Base-by-base conservation (phyloP, 2,888 invertebrate species). In the Chymomyza procnemis region DNA sequence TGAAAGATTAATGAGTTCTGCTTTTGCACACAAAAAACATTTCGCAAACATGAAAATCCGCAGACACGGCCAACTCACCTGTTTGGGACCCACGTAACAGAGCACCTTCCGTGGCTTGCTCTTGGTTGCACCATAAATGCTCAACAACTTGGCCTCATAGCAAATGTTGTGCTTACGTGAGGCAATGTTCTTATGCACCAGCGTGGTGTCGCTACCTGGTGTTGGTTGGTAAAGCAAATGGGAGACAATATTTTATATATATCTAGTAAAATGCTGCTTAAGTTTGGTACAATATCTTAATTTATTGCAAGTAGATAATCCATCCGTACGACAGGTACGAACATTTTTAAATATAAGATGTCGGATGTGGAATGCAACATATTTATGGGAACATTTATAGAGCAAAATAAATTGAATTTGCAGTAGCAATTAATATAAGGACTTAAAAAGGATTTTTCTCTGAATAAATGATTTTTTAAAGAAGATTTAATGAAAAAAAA, bases 11-110 rank as follows among this genome's bases (percentile, higher is more conserved):
- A 76, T 18, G 90, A 90, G 79, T 90, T 90, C 90, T 90, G 74
- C 61, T 76, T 69, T 76, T 76, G 69, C 57, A 54, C 54, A 77
- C 81, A 79, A 63, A 70, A 74, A 63, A 74, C 73, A 85, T 77
- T 75, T 76, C 71, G 55, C 71, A 50, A 21, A 19, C 21, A 52
- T 9, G 61, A 41, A 61, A 52, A 21, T 8, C 22, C 19, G n/a
- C 21, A 55, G 61, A 46, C 9, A 68, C 52, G 64, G 47, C 63
- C 64, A 46, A 84, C 89, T 90, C 88, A 91, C 91, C 92, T 96
- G 97, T 91, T 97, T 97, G 61, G 97, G 96, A 66, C 96, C 97
- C 86, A 98, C 95, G 90, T 96, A 97, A 91, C 97, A 96, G 77
- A 96, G 94, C 69, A 98, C 97, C 91, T 96, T 96, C 87, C 97